A percentile compares a stretch with the other conserved stretches of the same genome.
Conservation (phyloP, 2,888 invertebrate species). For the Tetramorium bicarinatum region DNA sequence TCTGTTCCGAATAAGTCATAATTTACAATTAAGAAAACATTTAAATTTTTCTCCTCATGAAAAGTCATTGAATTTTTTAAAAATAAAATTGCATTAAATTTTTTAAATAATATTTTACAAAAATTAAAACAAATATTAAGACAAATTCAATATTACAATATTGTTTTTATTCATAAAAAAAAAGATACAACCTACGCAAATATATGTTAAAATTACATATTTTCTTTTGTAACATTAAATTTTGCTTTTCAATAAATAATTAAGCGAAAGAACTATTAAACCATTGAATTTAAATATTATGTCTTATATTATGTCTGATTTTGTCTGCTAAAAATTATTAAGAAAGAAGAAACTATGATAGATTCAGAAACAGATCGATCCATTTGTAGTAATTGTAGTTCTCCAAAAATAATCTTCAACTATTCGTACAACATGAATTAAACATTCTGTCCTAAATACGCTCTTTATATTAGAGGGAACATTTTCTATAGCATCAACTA, state of each 20-base stretch:
- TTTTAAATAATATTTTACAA: not conserved
- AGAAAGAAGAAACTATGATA: not conserved
- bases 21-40: not conserved
- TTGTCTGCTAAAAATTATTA: not conserved
- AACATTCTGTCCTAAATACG: too few relatives aligned
- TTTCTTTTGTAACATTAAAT: not conserved
- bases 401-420: too few relatives aligned
- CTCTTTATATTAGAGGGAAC: too few relatives aligned
- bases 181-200: not conserved
- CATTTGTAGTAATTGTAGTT: not conserved
- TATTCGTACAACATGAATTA: too few relatives aligned
- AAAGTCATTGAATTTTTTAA: not conserved
- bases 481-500: too few relatives aligned
- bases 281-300: not conserved
- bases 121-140: not conserved
- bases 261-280: not conserved
- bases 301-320: not conserved
- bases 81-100: not conserved
- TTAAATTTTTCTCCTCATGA: not conserved
- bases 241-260: not conserved
- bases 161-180: not conserved
- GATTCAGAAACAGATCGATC: not conserved
- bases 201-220: not conserved
- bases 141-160: not conserved
- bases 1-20: not conserved